These are phyloP conservation scores for Artemia sinica DNA, from an alignment of 2,888 invertebrate species.

Conservation along the genomic window DNA sequence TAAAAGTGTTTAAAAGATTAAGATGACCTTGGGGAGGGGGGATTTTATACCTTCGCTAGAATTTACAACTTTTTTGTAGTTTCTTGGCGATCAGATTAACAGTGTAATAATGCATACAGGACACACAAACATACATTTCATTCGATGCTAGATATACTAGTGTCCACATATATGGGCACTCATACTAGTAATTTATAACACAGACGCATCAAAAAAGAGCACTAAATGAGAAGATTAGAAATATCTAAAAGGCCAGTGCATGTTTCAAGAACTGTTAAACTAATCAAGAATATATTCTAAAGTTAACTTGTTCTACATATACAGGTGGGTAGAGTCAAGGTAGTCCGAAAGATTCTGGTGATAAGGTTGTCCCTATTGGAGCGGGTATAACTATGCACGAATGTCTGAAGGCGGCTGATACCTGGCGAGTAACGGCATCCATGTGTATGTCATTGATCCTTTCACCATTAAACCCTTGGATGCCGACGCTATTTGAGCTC, in stretches of 20 bases:
- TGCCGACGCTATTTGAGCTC: constrained; percentile 48
- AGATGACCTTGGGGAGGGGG: too few species aligned
- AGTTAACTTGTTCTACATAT: constrained; percentile 24
- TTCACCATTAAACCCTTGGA: constrained; percentile 95
- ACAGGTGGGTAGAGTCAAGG: constrained; percentile 54
- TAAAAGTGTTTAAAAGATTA: too few species aligned
- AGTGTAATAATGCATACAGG: too few species aligned
- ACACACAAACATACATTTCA: too few species aligned
- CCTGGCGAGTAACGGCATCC: constrained; percentile 51
- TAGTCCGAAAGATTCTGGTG: constrained; percentile 57
- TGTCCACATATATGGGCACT: too few species aligned
- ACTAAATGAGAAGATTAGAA: not conserved
- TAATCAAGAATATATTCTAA: constrained; percentile 12
- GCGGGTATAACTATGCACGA: constrained; percentile 87
- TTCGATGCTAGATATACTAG: too few species aligned
- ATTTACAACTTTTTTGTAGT: too few species aligned
- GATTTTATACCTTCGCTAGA: too few species aligned
- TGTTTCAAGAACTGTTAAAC: not conserved
- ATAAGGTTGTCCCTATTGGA: constrained; percentile 71
- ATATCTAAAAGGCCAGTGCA: not conserved
- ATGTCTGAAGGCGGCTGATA: constrained; percentile 62
- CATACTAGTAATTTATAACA: not conserved
- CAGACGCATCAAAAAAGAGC: not conserved
- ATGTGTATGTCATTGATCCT: constrained; percentile 72
- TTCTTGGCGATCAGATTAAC: too few species aligned